Conservation (phyloP, 2,113 vertebrate species). For the Stigmatopora nigra region DNA sequence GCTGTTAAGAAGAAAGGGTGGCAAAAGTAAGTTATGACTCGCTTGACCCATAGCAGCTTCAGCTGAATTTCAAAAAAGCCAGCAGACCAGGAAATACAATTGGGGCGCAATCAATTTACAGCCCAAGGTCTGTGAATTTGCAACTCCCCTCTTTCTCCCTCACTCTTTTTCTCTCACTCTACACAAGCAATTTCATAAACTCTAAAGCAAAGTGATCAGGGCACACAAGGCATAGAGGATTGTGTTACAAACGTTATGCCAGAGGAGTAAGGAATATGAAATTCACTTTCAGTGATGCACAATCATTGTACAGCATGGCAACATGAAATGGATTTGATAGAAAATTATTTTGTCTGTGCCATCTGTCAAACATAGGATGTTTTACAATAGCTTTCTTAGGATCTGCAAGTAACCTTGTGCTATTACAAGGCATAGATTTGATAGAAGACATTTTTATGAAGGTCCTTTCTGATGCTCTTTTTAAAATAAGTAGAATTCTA, state of each 20-base stretch:
- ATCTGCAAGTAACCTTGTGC: background rate
- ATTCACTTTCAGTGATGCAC: no score
- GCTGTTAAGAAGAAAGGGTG: constrained; percentile 7
- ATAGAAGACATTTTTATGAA: background rate
- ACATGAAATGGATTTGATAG: no score
- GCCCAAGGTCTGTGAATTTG: constrained; percentile 34
- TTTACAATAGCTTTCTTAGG: background rate
- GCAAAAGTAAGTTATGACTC: constrained; percentile 40
- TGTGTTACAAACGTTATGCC: background rate
- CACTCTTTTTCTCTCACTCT: no score
- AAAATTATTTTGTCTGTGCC: no score
- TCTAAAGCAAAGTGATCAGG: no score
- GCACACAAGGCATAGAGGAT: background rate
- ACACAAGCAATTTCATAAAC: background rate
- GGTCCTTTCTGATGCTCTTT: background rate
- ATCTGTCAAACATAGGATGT: no score
- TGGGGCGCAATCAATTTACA: constrained; percentile 54
- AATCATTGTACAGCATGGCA: no score
- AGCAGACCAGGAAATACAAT: constrained; percentile 54
- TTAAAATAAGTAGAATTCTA: background rate
- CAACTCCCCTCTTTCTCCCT: background rate
- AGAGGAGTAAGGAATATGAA: background rate
- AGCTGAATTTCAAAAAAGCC: constrained; percentile 52
- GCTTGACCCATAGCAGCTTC: constrained; percentile 25
- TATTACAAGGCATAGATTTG: background rate